These are phyloP conservation scores for Tragelaphus buxtoni DNA, from an alignment of 2,113 vertebrate genomes.

Conservation along the genomic window DNA sequence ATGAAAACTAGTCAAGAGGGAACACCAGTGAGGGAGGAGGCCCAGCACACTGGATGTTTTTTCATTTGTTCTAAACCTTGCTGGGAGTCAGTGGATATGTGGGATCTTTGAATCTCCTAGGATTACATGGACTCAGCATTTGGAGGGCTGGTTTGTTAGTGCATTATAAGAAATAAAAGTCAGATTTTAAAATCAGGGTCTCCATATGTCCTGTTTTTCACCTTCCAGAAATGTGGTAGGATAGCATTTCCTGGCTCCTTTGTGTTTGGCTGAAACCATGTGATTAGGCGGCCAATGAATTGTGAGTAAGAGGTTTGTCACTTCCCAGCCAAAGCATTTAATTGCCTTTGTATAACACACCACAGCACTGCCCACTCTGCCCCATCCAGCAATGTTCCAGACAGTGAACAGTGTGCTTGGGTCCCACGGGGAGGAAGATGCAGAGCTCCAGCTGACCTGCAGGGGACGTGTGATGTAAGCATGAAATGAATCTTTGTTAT, in stretches of 20 bases:
- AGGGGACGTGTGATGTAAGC: neutral
- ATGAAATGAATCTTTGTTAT: neutral
- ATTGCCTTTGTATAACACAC: neutral
- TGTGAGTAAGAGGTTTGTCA: neutral
- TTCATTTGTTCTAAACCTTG: neutral
- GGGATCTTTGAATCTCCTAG: neutral
- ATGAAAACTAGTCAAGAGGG: neutral
- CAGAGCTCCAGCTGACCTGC: neutral
- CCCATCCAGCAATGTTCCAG: neutral
- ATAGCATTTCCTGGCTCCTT: neutral
- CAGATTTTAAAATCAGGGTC: neutral
- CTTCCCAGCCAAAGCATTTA: neutral
- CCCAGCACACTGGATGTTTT: neutral
- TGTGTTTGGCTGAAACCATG: neutral
- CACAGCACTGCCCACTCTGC: neutral
- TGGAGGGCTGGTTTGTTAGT: neutral
- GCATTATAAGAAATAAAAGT: neutral
- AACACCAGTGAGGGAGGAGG: neutral
- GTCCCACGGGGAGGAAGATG: neutral
- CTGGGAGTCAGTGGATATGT: neutral
- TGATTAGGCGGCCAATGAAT: neutral
- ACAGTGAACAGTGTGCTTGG: too few species aligned
- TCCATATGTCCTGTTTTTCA: neutral
- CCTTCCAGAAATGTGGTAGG: neutral
- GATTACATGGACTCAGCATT: neutral